Base-by-base conservation (phyloP, 2,888 invertebrate genomes). In the Hirtodrosophila alboralis region DNA sequence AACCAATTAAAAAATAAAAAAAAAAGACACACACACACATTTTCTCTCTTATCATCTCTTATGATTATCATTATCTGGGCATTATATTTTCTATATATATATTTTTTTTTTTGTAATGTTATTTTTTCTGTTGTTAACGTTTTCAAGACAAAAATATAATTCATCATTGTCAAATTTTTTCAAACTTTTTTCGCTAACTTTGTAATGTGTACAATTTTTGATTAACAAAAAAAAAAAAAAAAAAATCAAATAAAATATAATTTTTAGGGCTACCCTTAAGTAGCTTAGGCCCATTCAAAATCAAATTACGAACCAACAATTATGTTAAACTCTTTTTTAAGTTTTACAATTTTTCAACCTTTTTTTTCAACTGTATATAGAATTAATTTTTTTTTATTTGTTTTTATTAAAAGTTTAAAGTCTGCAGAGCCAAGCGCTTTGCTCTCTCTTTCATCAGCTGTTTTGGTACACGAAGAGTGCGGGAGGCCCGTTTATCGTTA, bases 11-110 rank as follows among this genome's bases (percentile, higher is more conserved):
- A 49, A 36, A 38, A 61, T 52, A 33, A 43, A 60, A 67, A 47
- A 67, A 49, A 43, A 63, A 56, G 44, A 67, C 28, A 52, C 37
- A 69, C n/a, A n/a, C n/a, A n/a, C 63, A 59, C 59, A 63, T 57
- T 47, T 68, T 76, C 61, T 70, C 61, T 70, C 57, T 56, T 57
- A 38, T 68, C 72, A 56, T 66, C 65, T 66, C 65, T 69, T 68
- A 63, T 67, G 34, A 60, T 54, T 67, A 34, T 51, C 16, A 53
- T 59, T 53, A 45, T 34, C 47, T 69, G 65, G 65, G 65, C 65
- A 53, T 69, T 68, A 40, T 47, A 28, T 62, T 66, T 62, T 18
- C 3, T 2, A 4, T 23, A 5, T 23, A 5, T 23, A 4, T 23
- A 5, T 12, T 18, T 51, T 51, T 13, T 40, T 21, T 41, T 10